A percentile compares a stretch with the other conserved stretches of the same genome.
Evolutionary conservation across 2,888 invertebrate species (phyloP).

Genomic region (Morpho deidamia): DNA sequence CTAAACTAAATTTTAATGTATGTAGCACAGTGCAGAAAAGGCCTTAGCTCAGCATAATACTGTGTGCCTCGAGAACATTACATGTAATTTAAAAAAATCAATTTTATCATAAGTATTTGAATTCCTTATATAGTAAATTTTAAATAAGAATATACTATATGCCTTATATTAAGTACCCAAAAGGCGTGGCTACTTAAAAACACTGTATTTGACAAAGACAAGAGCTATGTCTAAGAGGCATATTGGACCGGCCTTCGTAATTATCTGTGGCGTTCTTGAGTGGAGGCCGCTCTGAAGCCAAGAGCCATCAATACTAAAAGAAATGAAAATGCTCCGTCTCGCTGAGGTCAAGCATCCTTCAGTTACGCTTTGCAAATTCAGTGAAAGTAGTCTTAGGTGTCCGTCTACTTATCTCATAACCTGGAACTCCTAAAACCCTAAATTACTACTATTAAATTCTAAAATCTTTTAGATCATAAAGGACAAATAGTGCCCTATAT

Average conservation of each 20-base stretch:
- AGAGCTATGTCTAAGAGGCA: conserved; percentile 29
- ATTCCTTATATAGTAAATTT: too few relatives aligned
- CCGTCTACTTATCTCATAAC: background rate
- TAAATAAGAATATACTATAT: too few relatives aligned
- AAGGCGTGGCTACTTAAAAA: conserved; percentile 1
- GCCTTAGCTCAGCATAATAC: too few relatives aligned
- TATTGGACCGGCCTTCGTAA: conserved; percentile 49
- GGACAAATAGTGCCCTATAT: too few relatives aligned
- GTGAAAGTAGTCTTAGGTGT: conserved; percentile 10
- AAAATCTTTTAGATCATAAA: too few relatives aligned
- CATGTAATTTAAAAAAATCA: too few relatives aligned
- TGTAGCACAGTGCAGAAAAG: too few relatives aligned
- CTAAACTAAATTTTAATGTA: too few relatives aligned
- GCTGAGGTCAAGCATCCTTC: conserved; percentile 38
- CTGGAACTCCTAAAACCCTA: background rate
- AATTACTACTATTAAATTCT: background rate
- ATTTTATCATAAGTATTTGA: too few relatives aligned
- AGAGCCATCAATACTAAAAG: conserved; percentile 42
- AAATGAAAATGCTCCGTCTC: conserved; percentile 40
- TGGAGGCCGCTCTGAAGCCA: conserved; percentile 44
- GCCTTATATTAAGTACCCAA: background rate
- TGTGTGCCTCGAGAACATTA: too few relatives aligned
- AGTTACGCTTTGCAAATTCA: conserved; percentile 23
- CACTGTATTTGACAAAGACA: background rate
- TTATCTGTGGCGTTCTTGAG: conserved; percentile 41